These are phyloP conservation scores for Acrocephalus scirpaceus DNA, from an alignment of 2,797 vertebrate genomes.

Conservation along the genomic window DNA sequence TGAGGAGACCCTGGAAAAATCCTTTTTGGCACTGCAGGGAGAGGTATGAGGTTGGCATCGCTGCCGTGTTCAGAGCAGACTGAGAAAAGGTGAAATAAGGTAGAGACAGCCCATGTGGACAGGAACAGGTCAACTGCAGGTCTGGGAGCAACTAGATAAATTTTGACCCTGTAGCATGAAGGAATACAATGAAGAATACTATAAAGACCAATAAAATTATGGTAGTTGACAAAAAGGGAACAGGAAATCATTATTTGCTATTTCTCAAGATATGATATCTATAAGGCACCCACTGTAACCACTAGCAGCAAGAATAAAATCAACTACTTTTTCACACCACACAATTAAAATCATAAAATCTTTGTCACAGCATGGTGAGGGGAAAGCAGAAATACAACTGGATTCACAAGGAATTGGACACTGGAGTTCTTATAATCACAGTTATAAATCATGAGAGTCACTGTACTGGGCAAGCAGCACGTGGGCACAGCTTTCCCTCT, in stretches of 20 bases:
- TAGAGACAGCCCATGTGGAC: rapidly evolving
- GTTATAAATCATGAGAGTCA: neutral
- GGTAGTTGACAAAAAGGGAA: neutral
- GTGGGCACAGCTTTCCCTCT: neutral
- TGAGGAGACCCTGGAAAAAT: neutral
- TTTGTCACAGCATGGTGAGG: neutral
- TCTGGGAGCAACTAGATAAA: neutral
- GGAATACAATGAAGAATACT: neutral
- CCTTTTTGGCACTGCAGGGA: neutral
- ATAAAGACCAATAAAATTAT: neutral
- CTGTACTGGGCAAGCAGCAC: neutral
- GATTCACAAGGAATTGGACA: neutral
- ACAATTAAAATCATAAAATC: neutral
- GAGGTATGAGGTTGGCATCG: rapidly evolving
- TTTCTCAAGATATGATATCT: neutral
- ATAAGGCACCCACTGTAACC: neutral
- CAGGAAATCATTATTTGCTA: neutral
- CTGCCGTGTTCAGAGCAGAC: neutral
- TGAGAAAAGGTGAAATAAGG: neutral
- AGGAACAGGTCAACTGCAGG: neutral
- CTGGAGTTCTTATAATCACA: neutral
- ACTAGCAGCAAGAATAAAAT: neutral
- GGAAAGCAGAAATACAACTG: neutral
- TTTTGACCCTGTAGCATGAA: neutral
- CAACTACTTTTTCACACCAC: neutral